A percentile compares a stretch with the other conserved stretches of the same genome.
Evolutionary conservation across 2,113 vertebrate species (phyloP).

Genomic region (Ceyx margarethae): DNA sequence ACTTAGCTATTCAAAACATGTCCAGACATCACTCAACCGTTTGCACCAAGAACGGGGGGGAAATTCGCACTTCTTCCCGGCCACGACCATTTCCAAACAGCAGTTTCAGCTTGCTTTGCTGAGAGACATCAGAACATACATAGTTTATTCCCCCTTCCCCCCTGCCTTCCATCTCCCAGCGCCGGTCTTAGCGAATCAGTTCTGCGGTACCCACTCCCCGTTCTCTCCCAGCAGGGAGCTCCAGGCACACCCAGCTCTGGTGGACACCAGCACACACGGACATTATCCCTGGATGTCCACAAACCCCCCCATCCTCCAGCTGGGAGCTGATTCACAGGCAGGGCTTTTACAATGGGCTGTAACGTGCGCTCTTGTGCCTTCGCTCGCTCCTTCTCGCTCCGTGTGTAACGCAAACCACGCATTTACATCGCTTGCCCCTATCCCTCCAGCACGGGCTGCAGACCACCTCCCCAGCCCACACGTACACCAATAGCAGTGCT

Average conservation of each 20-base stretch:
- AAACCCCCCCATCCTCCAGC: neutral
- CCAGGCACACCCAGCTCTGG: slow-evolving; percentile 38
- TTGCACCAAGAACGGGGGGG: slow-evolving; percentile 75
- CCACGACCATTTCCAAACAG: slow-evolving; percentile 49
- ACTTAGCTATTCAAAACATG: slow-evolving; percentile 88
- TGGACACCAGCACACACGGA: neutral
- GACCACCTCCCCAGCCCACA: slow-evolving; percentile 42
- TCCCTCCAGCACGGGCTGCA: slow-evolving; percentile 12
- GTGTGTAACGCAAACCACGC: slow-evolving; percentile 6
- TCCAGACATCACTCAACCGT: slow-evolving; percentile 80
- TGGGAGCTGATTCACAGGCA: slow-evolving; percentile 22
- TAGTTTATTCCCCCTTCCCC: slow-evolving; percentile 19
- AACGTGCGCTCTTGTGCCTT: neutral
- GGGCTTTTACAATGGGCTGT: slow-evolving; percentile 10
- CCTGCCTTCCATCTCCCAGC: neutral
- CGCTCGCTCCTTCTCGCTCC: neutral
- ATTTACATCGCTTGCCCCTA: slow-evolving; percentile 4
- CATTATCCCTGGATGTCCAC: neutral
- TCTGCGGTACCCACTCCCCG: slow-evolving; percentile 53
- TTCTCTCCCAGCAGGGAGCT: neutral
- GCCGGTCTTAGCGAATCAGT: slow-evolving; percentile 46
- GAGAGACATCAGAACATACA: slow-evolving; percentile 39
- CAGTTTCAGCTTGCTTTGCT: slow-evolving; percentile 54
- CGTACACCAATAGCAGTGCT: neutral
- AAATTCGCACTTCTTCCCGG: slow-evolving; percentile 32